Evolutionary conservation across 37 sponge, comb jelly and placozoan genomes (phyloP), one percentile per base, ranked within the genome.

Genomic region (Amphimedon queenslandica): DNA sequence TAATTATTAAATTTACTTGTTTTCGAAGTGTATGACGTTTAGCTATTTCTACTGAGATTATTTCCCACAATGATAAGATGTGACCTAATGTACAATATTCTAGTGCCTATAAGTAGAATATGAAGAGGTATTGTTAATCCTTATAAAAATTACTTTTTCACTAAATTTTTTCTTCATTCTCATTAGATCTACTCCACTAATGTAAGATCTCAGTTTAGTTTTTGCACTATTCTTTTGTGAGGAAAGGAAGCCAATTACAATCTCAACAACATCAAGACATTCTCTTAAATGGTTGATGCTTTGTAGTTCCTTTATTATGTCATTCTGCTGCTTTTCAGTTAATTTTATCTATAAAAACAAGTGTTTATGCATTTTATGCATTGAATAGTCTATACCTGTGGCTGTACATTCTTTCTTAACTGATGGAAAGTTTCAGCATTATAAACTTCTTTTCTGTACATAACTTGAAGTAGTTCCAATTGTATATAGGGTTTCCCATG

Each of bases 401-500:
- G 61, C 21, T 11, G 5, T 6, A 87, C 87, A 18, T 81, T 87
- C 68, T 66, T 81, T 41, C 87, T 76, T 18, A 87, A 58, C 6
- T 57, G 70, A 20, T 40, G 72, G 65, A 87, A 87, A 21, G 55
- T 77, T 29, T 21, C 72, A 67, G 67, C 80, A 30, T 64, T 72
- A 40, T 81, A 76, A 39, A 71, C 71, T 38, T 87, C 87, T 35
- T 76, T 72, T 37, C 72, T 55, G 38, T 81, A 87, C 18, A 63
- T 71, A 29, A 87, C 87, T 42, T 77, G 77, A 43, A 77, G 87
- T 32, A 81, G 76, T 29, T 87, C 82, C 31, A 86, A 65, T 21
- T 77, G 61, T 21, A 84, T 76, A 35, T 37, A 30, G 18, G 93
- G 88, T 42, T 87, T 87, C 13, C 88, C 88, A 55, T 83, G 69